phyloP scores from a whole-genome alignment of 2,113 vertebrate species.

The Periophthalmus modestus region DNA sequence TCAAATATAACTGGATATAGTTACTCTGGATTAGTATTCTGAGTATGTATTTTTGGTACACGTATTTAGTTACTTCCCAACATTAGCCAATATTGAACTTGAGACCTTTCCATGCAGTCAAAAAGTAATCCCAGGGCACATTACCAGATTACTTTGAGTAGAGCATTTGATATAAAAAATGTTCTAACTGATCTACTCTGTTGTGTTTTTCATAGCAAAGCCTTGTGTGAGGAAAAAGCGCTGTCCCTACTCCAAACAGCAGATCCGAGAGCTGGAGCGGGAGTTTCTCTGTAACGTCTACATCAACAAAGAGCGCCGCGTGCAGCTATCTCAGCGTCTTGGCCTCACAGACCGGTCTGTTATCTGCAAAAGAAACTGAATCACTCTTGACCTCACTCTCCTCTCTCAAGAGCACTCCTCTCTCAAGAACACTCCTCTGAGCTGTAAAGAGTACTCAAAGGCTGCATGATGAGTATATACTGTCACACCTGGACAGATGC shows the following conservation, averaged over 20 bases:
- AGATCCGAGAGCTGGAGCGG: constrained; percentile 91
- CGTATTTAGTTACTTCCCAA: no score
- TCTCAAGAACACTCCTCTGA: no score
- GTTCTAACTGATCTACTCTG: neutral
- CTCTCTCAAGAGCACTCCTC: neutral
- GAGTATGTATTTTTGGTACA: no score
- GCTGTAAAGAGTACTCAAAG: neutral
- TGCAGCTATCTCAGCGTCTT: constrained; percentile 89
- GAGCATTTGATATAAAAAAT: neutral
- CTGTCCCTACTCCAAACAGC: constrained; percentile 92
- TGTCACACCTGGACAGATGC: neutral
- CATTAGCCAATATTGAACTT: neutral
- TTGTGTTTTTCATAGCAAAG: constrained; percentile 54
- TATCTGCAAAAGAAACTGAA: neutral
- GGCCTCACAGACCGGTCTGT: constrained; percentile 52
- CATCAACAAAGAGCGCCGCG: constrained; percentile 92
- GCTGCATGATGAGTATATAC: neutral
- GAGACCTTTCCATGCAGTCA: constrained; percentile 22
- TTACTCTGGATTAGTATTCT: no score
- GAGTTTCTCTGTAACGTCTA: constrained; percentile 94
- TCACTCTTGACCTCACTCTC: neutral
- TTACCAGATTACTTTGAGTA: neutral
- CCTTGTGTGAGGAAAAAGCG: constrained; percentile 86
- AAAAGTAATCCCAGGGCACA: neutral
- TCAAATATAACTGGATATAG: no score